phyloP scores from a whole-genome alignment of 2,797 vertebrate species.

The Melanotaenia maccullochi region DNA sequence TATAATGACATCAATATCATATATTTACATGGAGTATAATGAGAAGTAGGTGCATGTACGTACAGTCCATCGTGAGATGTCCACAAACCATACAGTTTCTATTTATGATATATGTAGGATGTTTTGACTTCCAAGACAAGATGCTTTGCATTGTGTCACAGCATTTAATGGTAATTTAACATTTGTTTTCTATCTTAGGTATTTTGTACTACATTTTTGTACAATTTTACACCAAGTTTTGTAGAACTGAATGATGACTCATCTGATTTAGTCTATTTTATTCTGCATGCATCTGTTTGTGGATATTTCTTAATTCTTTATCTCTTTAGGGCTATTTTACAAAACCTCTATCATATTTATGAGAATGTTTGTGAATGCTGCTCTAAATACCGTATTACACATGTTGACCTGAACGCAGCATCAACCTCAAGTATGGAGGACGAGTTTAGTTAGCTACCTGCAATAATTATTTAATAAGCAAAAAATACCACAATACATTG shows the following conservation, averaged over 20 bases:
- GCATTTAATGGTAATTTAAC: too few species aligned
- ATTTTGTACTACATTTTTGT: too few species aligned
- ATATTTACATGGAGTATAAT: too few species aligned
- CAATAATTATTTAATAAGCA: neutral
- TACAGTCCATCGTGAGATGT: too few species aligned
- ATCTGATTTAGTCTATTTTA: neutral
- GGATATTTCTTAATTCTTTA: neutral
- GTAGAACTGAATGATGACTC: neutral
- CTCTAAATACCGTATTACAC: neutral
- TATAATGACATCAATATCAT: too few species aligned
- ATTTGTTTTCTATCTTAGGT: neutral
- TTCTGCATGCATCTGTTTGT: neutral
- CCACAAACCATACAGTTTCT: too few species aligned
- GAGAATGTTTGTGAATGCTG: neutral
- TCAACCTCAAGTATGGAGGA: slow-evolving; percentile 8
- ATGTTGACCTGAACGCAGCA: neutral
- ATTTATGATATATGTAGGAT: too few species aligned
- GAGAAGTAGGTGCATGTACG: too few species aligned
- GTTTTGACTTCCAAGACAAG: too few species aligned
- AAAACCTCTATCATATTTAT: neutral
- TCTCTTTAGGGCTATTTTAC: neutral
- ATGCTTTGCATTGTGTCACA: too few species aligned
- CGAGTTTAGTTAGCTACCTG: slow-evolving; percentile 15
- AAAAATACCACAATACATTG: neutral
- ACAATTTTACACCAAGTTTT: neutral